Evolutionary conservation across 2,888 invertebrate genomes (phyloP).

Genomic region (Rhagophthalmus giganteus): DNA sequence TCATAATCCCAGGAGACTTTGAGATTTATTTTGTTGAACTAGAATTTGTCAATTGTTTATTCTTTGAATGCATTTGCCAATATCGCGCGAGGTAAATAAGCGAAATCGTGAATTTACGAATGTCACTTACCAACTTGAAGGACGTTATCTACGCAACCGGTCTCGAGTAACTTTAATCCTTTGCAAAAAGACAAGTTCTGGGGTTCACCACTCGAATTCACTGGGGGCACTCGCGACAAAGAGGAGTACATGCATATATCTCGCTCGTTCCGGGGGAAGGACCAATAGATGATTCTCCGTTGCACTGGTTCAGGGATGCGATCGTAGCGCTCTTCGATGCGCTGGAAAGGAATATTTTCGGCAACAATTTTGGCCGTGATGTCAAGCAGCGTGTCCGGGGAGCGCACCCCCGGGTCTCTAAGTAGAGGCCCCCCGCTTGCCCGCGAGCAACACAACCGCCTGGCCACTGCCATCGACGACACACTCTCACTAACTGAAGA

Average conservation of each 20-base stretch:
- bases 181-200: constrained; percentile 84
- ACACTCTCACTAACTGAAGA: constrained; percentile 54
- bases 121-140: constrained; percentile 82
- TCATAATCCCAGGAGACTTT: no score
- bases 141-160: constrained; percentile 81
- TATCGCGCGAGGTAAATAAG: background rate
- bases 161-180: constrained; percentile 81
- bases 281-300: constrained; percentile 85
- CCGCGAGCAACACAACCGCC: constrained; percentile 58
- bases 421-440: constrained; percentile 50
- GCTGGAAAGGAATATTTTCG: constrained; percentile 82
- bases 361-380: constrained; percentile 83
- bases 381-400: constrained; percentile 77
- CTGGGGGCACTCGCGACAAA: constrained; percentile 62
- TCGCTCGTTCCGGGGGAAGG: constrained; percentile 83
- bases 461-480: constrained; percentile 54
- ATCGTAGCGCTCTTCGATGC: constrained; percentile 84
- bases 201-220: constrained; percentile 64
- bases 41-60: no score
- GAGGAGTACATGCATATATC: constrained; percentile 91
- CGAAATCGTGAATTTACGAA: background rate
- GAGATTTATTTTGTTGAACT: no score
- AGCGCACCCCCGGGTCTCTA: constrained; percentile 50
- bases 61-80: no score
- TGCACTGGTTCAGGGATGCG: constrained; percentile 89